These are phyloP conservation scores for Intellagama lesueurii DNA, from an alignment of 2,797 vertebrate genomes.

Conservation along the genomic window DNA sequence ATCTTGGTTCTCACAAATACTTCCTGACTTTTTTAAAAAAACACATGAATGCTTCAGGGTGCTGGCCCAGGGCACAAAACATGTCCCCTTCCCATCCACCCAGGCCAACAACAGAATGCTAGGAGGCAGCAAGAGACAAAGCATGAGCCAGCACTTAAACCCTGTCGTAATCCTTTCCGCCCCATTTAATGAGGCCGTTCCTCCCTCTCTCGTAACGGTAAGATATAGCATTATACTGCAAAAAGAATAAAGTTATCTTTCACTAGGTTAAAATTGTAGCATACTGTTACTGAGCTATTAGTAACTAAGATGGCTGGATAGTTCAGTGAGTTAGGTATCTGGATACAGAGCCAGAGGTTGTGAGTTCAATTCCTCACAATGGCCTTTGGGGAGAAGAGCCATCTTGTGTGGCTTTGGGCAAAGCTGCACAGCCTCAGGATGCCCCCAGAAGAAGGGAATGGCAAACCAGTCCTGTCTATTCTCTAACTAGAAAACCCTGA, in stretches of 20 bases:
- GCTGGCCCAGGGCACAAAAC: not conserved
- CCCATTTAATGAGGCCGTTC: not conserved
- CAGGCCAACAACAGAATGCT: not conserved
- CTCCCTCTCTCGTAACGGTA: too few relatives aligned
- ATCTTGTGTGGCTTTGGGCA: too few relatives aligned
- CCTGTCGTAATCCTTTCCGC: not conserved
- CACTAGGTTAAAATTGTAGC: not conserved
- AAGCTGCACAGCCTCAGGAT: too few relatives aligned
- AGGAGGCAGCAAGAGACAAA: not conserved
- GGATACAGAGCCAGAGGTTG: too few relatives aligned
- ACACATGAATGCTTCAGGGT: not conserved
- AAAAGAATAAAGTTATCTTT: not conserved
- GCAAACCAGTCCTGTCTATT: too few relatives aligned
- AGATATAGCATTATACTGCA: too few relatives aligned
- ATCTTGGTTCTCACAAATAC: too few relatives aligned
- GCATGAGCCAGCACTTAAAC: not conserved
- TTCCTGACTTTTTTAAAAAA: not conserved
- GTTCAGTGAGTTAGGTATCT: not conserved
- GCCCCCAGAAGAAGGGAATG: too few relatives aligned
- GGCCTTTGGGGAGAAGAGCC: too few relatives aligned
- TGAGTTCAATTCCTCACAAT: too few relatives aligned
- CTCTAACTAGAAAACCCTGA: too few relatives aligned
- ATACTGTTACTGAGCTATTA: not conserved
- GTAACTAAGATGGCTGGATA: not conserved
- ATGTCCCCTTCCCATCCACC: not conserved